These are phyloP conservation scores for Parapsyche elsis DNA, from an alignment of 1,140 invertebrate species.

Conservation along the genomic window DNA sequence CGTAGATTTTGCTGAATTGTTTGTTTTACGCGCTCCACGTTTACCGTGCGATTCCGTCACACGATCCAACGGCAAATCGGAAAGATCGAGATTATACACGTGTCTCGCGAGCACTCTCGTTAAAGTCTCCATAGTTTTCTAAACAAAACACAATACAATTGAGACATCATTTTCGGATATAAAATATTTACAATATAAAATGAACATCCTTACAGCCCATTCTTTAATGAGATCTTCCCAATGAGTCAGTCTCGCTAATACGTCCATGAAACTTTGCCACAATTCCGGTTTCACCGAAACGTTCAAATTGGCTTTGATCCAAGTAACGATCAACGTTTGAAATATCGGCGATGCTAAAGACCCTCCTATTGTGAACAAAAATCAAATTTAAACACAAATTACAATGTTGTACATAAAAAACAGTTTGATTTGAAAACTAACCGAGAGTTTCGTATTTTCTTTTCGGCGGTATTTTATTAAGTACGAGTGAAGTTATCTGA, in stretches of 20 bases:
- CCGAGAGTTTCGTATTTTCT: slow-evolving; percentile 83
- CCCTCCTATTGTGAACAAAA: slow-evolving; percentile 60
- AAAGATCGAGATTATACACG: slow-evolving; percentile 92
- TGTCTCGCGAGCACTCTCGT: slow-evolving; percentile 92
- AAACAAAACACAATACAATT: slow-evolving; percentile 51
- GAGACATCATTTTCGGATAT: background rate
- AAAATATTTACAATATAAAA: background rate
- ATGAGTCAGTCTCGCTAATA: slow-evolving; percentile 88
- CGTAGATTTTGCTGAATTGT: slow-evolving; percentile 39
- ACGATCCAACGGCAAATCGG: slow-evolving; percentile 87
- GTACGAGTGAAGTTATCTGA: slow-evolving; percentile 91
- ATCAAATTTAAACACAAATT: slow-evolving; percentile 17
- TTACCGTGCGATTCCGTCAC: slow-evolving; percentile 86
- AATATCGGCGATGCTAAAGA: slow-evolving; percentile 90
- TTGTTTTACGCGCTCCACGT: slow-evolving; percentile 64
- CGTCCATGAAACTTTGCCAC: slow-evolving; percentile 94
- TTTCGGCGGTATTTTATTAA: slow-evolving; percentile 82
- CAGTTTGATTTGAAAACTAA: slow-evolving; percentile 54
- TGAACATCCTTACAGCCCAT: slow-evolving; percentile 83
- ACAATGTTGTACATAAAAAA: background rate
- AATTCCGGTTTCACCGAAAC: slow-evolving; percentile 87
- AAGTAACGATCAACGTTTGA: slow-evolving; percentile 96
- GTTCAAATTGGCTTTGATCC: slow-evolving; percentile 98
- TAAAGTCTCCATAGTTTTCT: slow-evolving; percentile 97
- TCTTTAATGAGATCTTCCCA: slow-evolving; percentile 97